Conservation (phyloP, 1,140 invertebrate species). For the Heliconius hewitsoni region DNA sequence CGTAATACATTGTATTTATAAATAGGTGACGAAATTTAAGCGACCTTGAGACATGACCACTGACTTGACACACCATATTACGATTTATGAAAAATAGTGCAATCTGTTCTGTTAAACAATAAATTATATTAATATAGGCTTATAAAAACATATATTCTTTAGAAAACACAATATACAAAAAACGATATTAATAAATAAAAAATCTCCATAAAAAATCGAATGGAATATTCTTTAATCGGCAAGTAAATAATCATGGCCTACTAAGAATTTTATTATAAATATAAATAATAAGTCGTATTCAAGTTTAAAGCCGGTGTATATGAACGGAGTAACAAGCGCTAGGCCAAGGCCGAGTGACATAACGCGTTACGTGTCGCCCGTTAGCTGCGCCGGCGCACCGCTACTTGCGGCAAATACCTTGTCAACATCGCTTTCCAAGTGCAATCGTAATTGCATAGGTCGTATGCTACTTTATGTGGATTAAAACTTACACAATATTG, state of each 20-base stretch:
- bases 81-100: slow-evolving; percentile 42
- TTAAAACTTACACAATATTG: background rate
- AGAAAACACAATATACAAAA: too few relatives aligned
- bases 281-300: slow-evolving; percentile 19
- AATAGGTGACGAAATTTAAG: slow-evolving; percentile 33
- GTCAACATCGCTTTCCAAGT: slow-evolving; percentile 17
- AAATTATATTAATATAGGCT: too few relatives aligned
- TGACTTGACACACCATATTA: slow-evolving; percentile 22
- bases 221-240: background rate
- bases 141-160: too few relatives aligned
- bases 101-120: slow-evolving; percentile 14
- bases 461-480: slow-evolving; percentile 4
- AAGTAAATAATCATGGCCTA: slow-evolving; percentile 6
- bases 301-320: slow-evolving; percentile 50
- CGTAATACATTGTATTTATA: slow-evolving; percentile 32
- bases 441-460: slow-evolving; percentile 13
- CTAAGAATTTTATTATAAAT: slow-evolving; percentile 8
- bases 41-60: slow-evolving; percentile 23
- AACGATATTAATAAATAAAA: too few relatives aligned
- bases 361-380: slow-evolving; percentile 71
- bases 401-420: slow-evolving; percentile 46
- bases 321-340: slow-evolving; percentile 48
- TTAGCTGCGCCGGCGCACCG: slow-evolving; percentile 58
- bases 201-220: background rate
- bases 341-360: slow-evolving; percentile 78